phyloP scores from a whole-genome alignment of 1,140 invertebrate genomes.

The Drosophila azteca region DNA sequence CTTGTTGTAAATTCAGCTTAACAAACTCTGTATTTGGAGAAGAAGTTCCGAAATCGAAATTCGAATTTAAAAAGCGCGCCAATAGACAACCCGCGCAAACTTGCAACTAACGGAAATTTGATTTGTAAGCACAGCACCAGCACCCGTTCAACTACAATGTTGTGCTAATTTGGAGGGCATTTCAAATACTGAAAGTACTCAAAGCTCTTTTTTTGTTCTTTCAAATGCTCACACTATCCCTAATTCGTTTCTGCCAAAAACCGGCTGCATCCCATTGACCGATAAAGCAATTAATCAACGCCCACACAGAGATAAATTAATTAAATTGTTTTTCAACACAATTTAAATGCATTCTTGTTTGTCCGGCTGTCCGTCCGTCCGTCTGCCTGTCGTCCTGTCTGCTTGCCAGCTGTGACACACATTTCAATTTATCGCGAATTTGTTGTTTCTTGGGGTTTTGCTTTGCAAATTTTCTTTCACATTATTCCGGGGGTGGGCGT shows the following conservation, averaged over 20 bases:
- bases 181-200: too few species aligned
- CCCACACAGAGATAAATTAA: slow-evolving; percentile 46
- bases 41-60: too few species aligned
- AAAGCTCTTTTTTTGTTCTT: too few species aligned
- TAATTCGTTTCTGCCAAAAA: background rate
- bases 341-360: slow-evolving; percentile 47
- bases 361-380: background rate
- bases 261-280: background rate
- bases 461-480: slow-evolving; percentile 45
- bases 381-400: too few species aligned
- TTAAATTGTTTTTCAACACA: slow-evolving; percentile 47
- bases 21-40: too few species aligned
- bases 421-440: slow-evolving; percentile 54
- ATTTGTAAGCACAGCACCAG: too few species aligned
- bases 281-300: slow-evolving; percentile 61
- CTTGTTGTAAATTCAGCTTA: too few species aligned
- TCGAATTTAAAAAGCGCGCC: too few species aligned
- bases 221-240: background rate
- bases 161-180: too few species aligned
- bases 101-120: too few species aligned
- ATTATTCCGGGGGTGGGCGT: slow-evolving; percentile 64
- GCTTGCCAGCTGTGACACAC: slow-evolving; percentile 54
- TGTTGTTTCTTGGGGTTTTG: slow-evolving; percentile 33
- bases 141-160: too few species aligned
- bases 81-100: too few species aligned